Percentiles rank a stretch among this genome's conserved stretches.
These are phyloP conservation scores for Schizaphis graminum DNA, from an alignment of 2,888 invertebrate genomes.

Conservation along the genomic window DNA sequence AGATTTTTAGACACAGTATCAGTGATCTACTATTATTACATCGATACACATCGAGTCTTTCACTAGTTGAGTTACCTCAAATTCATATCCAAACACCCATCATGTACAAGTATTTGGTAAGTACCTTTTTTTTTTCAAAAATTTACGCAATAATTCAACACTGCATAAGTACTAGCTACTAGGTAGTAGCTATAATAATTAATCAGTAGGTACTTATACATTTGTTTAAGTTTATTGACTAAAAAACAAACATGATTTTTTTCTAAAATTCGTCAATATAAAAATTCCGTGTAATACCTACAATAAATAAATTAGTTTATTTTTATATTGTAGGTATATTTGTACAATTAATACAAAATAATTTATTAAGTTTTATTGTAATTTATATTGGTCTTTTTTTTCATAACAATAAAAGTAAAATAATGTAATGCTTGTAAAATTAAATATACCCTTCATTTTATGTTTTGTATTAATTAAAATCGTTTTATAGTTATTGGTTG, in stretches of 20 bases:
- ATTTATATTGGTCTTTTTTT: neutral
- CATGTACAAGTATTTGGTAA: conserved; percentile 33
- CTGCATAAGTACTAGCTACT: neutral
- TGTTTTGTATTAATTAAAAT: neutral
- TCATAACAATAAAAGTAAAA: neutral
- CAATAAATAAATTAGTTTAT: neutral
- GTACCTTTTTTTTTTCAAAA: neutral
- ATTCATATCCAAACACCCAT: conserved; percentile 15
- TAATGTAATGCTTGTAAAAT: neutral
- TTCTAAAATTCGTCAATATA: neutral
- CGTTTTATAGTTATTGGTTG: conserved; percentile 5
- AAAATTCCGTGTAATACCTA: neutral
- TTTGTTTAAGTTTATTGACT: neutral
- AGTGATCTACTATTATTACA: neutral
- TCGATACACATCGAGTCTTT: neutral
- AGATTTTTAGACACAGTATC: neutral
- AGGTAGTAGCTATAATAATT: too few species aligned
- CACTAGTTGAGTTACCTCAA: neutral
- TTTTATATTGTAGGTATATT: neutral
- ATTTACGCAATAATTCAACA: neutral
- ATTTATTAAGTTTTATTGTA: neutral
- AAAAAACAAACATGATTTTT: neutral
- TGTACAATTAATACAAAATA: neutral
- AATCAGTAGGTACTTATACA: neutral
- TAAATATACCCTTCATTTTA: neutral